Evolutionary conservation across 2,113 vertebrate genomes (phyloP).

Genomic region (Merops nubicus): DNA sequence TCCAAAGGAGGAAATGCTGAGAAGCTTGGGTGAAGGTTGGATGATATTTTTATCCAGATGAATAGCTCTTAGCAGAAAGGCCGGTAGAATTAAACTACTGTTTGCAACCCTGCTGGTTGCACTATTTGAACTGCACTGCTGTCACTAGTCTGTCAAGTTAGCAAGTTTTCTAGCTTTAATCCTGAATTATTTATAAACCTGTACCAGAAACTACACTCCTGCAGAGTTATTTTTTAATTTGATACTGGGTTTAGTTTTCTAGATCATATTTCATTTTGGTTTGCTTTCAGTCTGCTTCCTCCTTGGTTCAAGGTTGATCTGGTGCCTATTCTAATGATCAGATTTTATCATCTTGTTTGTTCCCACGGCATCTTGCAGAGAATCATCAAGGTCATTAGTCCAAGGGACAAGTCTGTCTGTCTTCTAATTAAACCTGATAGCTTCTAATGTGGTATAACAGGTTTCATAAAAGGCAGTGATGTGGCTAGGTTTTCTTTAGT

Average conservation of each 20-base stretch:
- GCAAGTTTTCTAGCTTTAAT: background rate
- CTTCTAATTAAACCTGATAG: background rate
- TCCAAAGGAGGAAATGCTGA: background rate
- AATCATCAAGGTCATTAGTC: constrained; percentile 8
- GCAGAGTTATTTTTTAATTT: background rate
- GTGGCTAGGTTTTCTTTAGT: background rate
- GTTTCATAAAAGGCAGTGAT: background rate
- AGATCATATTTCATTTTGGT: background rate
- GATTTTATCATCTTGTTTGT: constrained; percentile 36
- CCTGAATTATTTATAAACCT: background rate
- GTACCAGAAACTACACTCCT: background rate
- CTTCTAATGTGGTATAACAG: background rate
- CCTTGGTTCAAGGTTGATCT: background rate
- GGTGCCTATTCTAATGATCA: background rate
- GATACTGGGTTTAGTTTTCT: background rate
- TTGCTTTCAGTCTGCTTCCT: constrained; percentile 18
- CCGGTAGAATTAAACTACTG: background rate
- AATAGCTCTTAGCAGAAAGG: background rate
- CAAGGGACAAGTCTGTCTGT: constrained; percentile 1
- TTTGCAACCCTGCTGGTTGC: background rate
- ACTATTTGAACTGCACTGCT: background rate
- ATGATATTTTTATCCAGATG: background rate
- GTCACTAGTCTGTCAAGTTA: background rate
- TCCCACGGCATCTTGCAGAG: constrained; percentile 1
- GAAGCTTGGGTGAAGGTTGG: background rate